phyloP scores from a whole-genome alignment of 2,797 vertebrate genomes.

The Dallia pectoralis region DNA sequence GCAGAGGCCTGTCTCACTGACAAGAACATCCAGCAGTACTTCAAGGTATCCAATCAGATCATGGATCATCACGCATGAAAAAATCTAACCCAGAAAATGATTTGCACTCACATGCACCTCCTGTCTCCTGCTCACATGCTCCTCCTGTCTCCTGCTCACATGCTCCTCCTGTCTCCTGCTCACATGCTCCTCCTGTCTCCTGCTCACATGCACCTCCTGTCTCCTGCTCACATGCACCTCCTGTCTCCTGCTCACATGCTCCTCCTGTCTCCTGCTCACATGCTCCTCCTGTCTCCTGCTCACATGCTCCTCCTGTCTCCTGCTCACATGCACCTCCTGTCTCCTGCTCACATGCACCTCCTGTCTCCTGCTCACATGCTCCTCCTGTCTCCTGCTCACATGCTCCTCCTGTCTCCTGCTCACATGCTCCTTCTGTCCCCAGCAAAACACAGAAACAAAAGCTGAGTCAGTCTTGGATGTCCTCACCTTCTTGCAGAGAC shows the following conservation, averaged over 20 bases:
- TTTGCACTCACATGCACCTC: not conserved
- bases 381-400: not conserved
- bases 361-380: not conserved
- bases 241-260: not conserved
- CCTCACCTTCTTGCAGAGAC: constrained; percentile 88
- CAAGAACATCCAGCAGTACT: constrained; percentile 85
- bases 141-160: no score
- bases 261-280: not conserved
- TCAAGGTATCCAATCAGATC: constrained; percentile 74
- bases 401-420: not conserved
- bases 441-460: constrained; percentile 72
- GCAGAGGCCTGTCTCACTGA: constrained; percentile 85
- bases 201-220: no score
- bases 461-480: constrained; percentile 73
- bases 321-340: not conserved
- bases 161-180: not conserved
- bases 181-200: not conserved
- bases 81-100: not conserved
- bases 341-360: not conserved
- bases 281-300: not conserved
- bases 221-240: not conserved
- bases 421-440: not conserved
- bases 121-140: no score
- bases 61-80: not conserved
- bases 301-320: no score